A percentile compares a stretch with the other conserved stretches of the same genome.
Evolutionary conservation across 2,797 vertebrate genomes (phyloP).

Genomic region (Pterois miles): DNA sequence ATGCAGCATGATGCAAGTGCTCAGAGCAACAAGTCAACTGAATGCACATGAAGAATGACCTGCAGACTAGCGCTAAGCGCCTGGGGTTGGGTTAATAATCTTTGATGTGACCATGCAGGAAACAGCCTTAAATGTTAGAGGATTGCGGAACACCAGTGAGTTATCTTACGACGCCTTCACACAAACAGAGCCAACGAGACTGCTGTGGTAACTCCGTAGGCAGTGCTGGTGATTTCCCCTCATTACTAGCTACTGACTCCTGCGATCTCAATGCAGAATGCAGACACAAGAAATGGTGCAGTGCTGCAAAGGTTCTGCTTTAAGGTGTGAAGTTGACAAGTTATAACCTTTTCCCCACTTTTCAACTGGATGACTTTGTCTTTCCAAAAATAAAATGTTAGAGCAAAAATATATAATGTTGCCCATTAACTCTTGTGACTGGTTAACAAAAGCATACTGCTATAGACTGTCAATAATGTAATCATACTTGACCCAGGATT

Average conservation of each 20-base stretch:
- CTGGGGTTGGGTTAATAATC: not conserved
- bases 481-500: not conserved
- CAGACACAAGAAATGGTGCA: not conserved
- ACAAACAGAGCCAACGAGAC: not conserved
- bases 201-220: not conserved
- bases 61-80: not conserved
- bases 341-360: not conserved
- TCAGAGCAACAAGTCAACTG: not conserved
- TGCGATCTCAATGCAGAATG: not conserved
- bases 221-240: slow-evolving; percentile 8
- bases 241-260: not conserved
- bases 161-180: not conserved
- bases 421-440: not conserved
- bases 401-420: not conserved
- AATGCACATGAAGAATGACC: not conserved
- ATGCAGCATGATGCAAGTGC: not conserved
- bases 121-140: not conserved
- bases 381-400: not conserved
- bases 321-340: not conserved
- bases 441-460: not conserved
- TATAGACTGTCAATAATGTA: no score
- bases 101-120: not conserved
- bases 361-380: not conserved
- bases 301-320: not conserved
- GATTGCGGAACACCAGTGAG: not conserved